A percentile compares a stretch with the other conserved stretches of the same genome.
These are phyloP conservation scores for Clarias fuscus DNA, from an alignment of 2,797 vertebrate genomes.

Conservation along the genomic window DNA sequence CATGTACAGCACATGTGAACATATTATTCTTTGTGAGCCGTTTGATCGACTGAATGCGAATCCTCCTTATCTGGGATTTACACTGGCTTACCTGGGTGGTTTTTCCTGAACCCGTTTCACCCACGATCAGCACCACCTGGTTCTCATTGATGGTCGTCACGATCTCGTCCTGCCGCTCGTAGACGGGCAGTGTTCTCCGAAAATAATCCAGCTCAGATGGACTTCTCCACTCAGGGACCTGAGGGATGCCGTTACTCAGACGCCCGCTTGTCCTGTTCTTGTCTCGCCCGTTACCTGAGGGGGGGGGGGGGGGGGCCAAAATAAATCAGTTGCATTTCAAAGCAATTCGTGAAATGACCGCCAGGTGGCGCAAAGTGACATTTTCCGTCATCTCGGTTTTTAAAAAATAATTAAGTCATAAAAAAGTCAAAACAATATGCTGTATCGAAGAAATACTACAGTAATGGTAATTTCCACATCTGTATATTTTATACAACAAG, in stretches of 20 bases:
- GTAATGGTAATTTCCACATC: too few species aligned
- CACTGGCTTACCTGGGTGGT: constrained; percentile 84
- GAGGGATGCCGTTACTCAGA: constrained; percentile 83
- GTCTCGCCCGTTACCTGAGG: constrained; percentile 75
- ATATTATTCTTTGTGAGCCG: not conserved
- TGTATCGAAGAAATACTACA: too few species aligned
- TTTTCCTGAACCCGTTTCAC: constrained; percentile 96
- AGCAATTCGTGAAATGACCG: too few species aligned
- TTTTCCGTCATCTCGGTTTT: too few species aligned
- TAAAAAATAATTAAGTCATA: too few species aligned
- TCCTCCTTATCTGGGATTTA: not conserved
- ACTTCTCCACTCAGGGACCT: constrained; percentile 81
- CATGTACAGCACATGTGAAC: not conserved
- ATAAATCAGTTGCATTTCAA: too few species aligned
- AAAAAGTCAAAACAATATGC: too few species aligned
- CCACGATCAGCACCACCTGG: constrained; percentile 86
- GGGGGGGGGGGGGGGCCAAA: too few species aligned
- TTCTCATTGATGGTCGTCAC: constrained; percentile 84
- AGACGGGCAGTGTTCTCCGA: constrained; percentile 82
- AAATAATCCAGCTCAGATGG: constrained; percentile 86
- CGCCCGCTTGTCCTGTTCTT: constrained; percentile 80
- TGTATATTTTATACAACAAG: too few species aligned
- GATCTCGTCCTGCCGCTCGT: constrained; percentile 85
- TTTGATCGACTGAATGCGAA: too few species aligned
- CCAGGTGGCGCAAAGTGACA: too few species aligned